Evolutionary conservation across 64 coral and sea anemone genomes (phyloP), one percentile per base, ranked within the genome.

Genomic region (Anthopleura sola): DNA sequence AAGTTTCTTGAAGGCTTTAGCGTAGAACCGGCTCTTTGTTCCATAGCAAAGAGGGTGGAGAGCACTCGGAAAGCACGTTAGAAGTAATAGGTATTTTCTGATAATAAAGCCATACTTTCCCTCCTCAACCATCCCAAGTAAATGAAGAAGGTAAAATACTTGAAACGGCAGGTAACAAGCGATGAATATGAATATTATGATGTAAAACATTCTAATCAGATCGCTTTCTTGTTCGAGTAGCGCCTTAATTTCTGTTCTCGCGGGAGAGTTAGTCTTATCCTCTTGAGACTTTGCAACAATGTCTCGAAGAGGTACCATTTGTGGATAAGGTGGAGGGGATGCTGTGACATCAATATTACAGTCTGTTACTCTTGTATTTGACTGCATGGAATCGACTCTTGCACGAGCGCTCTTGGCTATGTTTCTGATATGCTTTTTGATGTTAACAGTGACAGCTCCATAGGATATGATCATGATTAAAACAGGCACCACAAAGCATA

Each of bases 391-490:
- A 29, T 53, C 32, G 16, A 60, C 55, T 51, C 48, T 56, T 83
- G 51, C 46, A 20, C 55, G 44, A 13, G 82, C 82, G 16, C 31
- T 53, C 4, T 81, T 40, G 44, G 36, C 66, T 46, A 24, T 92
- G n/a, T 86, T 68, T 37, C 69, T 84, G 78, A 97, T 86, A 37
- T 86, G 90, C 5, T 86, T 75, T 54, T 78, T 86, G n/a, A 97
- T 75, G 68, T 90, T 89, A 12, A 97, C 24, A 2, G 84, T 83
- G 17, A 97, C 91, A 31, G 88, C 81, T 8, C 83, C 55, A 15
- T 97, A 97, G 15, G 90, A 90, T 13, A 86, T 16, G 15, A 86
- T 51, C 85, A 97, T 92, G 36, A 97, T 49, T 46, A 97, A 68
- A 37, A 88, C 87, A 3, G 94, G 94, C 17, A 86, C 31, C 38